Conservation (phyloP, 2,113 vertebrate genomes). For the Myrmecobius fasciatus region DNA sequence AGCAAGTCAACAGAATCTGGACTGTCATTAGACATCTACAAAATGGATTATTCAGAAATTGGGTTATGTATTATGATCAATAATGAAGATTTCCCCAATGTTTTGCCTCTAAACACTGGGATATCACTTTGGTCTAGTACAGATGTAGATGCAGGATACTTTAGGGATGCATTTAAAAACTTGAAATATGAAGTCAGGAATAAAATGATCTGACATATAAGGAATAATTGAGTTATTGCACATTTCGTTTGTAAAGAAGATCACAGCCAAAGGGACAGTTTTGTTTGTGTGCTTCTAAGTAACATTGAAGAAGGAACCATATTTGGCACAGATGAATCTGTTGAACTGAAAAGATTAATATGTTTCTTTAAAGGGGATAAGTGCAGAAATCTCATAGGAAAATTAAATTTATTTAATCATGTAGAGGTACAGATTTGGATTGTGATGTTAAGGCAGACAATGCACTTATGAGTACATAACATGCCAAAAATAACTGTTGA, state of each 20-base stretch:
- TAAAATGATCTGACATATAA: conserved; percentile 88
- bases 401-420: conserved; percentile 94
- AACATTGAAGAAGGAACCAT: conserved; percentile 90
- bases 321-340: conserved; percentile 87
- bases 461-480: conserved; percentile 62
- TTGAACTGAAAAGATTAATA: conserved; percentile 83
- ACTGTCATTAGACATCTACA: conserved; percentile 86
- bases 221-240: conserved; percentile 83
- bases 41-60: conserved; percentile 90
- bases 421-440: conserved; percentile 87
- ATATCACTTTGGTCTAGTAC: conserved; percentile 91
- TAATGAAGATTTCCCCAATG: conserved; percentile 93
- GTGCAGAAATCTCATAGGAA: conserved; percentile 87
- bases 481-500: conserved; percentile 89
- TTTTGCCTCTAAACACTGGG: conserved; percentile 71
- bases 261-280: conserved; percentile 87
- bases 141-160: conserved; percentile 87
- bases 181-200: conserved; percentile 89
- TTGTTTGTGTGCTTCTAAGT: conserved; percentile 90
- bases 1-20: conserved; percentile 83
- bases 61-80: conserved; percentile 95
- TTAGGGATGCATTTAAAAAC: conserved; percentile 86
- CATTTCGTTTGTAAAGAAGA: conserved; percentile 83
- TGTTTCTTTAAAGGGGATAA: conserved; percentile 85
- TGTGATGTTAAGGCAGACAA: conserved; percentile 86